phyloP scores from a whole-genome alignment of 2,797 vertebrate species.

The Anguilla anguilla region DNA sequence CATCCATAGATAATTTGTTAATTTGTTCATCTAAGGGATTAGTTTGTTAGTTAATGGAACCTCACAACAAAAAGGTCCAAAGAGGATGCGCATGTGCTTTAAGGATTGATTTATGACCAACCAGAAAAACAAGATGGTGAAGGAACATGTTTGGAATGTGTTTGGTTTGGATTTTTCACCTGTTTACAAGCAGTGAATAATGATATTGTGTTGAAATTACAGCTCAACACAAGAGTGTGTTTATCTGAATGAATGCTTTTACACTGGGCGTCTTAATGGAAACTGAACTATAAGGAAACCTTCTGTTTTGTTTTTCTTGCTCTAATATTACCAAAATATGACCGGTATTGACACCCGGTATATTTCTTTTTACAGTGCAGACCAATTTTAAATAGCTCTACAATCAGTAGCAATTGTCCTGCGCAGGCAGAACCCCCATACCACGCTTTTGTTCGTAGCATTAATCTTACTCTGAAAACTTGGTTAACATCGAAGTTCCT shows the following conservation, averaged over 20 bases:
- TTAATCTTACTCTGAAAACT: conserved; percentile 67
- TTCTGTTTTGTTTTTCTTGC: background rate
- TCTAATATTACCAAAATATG: background rate
- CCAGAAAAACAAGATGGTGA: background rate
- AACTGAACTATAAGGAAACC: background rate
- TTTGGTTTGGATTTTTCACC: background rate
- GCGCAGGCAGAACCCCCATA: conserved; percentile 54
- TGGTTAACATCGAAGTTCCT: conserved; percentile 80
- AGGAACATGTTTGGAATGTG: background rate
- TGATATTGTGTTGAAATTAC: conserved; percentile 24
- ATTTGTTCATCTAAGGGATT: no score
- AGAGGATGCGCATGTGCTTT: no score
- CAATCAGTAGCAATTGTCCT: conserved; percentile 55
- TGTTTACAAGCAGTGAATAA: conserved; percentile 18
- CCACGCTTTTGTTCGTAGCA: conserved; percentile 65
- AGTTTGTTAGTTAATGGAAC: no score
- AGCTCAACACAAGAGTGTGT: background rate
- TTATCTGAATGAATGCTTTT: background rate
- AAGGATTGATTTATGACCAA: background rate
- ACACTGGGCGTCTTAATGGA: background rate
- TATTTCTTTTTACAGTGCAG: background rate
- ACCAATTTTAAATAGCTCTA: background rate
- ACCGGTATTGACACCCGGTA: background rate
- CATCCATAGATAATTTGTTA: background rate
- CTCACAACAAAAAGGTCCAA: background rate